These are phyloP conservation scores for Incurvaria masculella DNA, from an alignment of 2,888 invertebrate species.

Conservation along the genomic window DNA sequence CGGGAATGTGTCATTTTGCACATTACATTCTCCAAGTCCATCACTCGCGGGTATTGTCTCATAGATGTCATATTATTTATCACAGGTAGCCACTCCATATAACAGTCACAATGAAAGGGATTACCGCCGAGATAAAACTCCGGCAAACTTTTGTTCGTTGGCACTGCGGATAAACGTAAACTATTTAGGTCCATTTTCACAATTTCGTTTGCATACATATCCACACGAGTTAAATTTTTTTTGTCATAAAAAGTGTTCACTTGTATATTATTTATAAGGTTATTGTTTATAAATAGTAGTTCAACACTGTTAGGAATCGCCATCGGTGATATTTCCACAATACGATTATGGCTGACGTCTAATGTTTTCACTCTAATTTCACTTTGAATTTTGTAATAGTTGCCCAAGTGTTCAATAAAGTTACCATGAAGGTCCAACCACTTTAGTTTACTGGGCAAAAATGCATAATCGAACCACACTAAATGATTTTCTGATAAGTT, in stretches of 20 bases:
- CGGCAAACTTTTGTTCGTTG: constrained; percentile 70
- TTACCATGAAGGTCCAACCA: constrained; percentile 91
- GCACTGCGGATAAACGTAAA: constrained; percentile 71
- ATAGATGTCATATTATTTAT: constrained; percentile 83
- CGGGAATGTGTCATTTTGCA: constrained; percentile 84
- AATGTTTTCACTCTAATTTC: constrained; percentile 79
- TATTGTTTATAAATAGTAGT: constrained; percentile 85
- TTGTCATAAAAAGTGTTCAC: constrained; percentile 87
- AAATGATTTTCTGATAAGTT: constrained; percentile 90
- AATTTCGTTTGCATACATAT: constrained; percentile 86
- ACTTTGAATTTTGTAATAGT: constrained; percentile 83
- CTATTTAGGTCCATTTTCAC: constrained; percentile 80
- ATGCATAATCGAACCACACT: constrained; percentile 91
- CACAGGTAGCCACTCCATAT: constrained; percentile 92
- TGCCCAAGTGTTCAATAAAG: constrained; percentile 82
- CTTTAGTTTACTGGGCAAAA: constrained; percentile 84
- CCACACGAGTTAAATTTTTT: constrained; percentile 78
- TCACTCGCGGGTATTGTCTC: constrained; percentile 81
- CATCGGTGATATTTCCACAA: constrained; percentile 77
- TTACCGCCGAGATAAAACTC: constrained; percentile 91
- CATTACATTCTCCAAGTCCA: constrained; percentile 85
- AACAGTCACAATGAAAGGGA: constrained; percentile 92
- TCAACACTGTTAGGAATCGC: constrained; percentile 87
- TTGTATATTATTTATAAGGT: constrained; percentile 75
- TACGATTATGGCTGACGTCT: constrained; percentile 87